These are phyloP conservation scores for Enteromius treurensis DNA, from an alignment of 2,797 vertebrate species.

Conservation along the genomic window DNA sequence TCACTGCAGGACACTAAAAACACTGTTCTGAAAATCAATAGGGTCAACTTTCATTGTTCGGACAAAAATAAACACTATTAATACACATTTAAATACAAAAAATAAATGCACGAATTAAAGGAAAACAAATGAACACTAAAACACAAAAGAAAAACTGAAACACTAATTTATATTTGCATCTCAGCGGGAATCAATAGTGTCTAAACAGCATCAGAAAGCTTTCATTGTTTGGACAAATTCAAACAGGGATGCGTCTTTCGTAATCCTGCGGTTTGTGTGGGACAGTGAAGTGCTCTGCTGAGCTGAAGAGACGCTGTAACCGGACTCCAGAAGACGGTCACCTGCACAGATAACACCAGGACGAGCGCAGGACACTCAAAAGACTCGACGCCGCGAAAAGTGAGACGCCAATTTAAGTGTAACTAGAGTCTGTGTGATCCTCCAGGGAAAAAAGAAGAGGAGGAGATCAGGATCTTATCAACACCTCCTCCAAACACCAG, in stretches of 20 bases:
- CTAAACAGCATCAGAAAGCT: not conserved
- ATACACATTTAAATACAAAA: no score
- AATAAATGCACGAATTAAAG: no score
- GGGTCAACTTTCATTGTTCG: not conserved
- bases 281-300: not conserved
- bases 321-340: constrained; percentile 41
- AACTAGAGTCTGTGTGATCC: constrained; percentile 75
- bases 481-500: constrained; percentile 64
- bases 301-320: constrained; percentile 32
- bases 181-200: not conserved
- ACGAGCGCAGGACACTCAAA: constrained; percentile 61
- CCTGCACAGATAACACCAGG: constrained; percentile 36
- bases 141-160: not conserved
- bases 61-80: no score
- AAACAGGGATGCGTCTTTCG: not conserved
- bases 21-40: no score
- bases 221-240: not conserved
- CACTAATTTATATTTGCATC: not conserved
- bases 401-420: constrained; percentile 77
- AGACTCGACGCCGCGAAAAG: constrained; percentile 75
- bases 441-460: constrained; percentile 66
- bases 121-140: no score
- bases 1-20: no score
- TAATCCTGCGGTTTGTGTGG: not conserved
- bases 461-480: constrained; percentile 78